A percentile compares a stretch with the other conserved stretches of the same genome.
Evolutionary conservation across 2,888 invertebrate species (phyloP).

Genomic region (Chrysomela aeneicollis): DNA sequence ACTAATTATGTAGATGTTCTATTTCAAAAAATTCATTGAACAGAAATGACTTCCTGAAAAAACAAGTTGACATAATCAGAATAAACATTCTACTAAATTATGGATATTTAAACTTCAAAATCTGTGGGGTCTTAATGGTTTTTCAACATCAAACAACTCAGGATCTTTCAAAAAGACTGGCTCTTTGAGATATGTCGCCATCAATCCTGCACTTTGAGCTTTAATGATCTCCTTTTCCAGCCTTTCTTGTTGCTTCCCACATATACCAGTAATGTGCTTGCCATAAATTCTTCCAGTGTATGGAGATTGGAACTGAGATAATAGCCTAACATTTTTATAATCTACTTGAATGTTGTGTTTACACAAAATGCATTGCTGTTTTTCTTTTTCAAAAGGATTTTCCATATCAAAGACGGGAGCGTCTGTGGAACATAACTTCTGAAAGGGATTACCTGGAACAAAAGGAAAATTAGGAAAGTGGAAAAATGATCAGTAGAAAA

Average conservation of each 20-base stretch:
- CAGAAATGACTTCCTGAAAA: no score
- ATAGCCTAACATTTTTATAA: slow-evolving; percentile 89
- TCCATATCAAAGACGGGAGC: slow-evolving; percentile 68
- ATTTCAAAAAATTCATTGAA: no score
- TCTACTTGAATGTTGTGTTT: slow-evolving; percentile 80
- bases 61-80: no score
- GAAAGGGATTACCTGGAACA: slow-evolving; percentile 3
- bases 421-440: slow-evolving; percentile 46
- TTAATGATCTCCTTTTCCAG: slow-evolving; percentile 78
- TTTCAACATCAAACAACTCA: slow-evolving; percentile 87
- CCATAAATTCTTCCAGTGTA: slow-evolving; percentile 94
- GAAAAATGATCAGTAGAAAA: neutral
- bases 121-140: slow-evolving; percentile 80
- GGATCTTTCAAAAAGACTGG: slow-evolving; percentile 86
- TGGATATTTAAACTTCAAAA: slow-evolving; percentile 64
- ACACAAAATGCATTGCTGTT: slow-evolving; percentile 81
- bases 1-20: no score
- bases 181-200: slow-evolving; percentile 85
- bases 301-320: slow-evolving; percentile 96
- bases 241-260: slow-evolving; percentile 78
- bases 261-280: slow-evolving; percentile 92
- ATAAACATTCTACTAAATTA: no score
- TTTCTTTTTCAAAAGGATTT: slow-evolving; percentile 84
- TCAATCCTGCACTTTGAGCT: slow-evolving; percentile 80
- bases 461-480: neutral